Conservation (phyloP, 2,888 invertebrate genomes). For the Orthosia gothica region DNA sequence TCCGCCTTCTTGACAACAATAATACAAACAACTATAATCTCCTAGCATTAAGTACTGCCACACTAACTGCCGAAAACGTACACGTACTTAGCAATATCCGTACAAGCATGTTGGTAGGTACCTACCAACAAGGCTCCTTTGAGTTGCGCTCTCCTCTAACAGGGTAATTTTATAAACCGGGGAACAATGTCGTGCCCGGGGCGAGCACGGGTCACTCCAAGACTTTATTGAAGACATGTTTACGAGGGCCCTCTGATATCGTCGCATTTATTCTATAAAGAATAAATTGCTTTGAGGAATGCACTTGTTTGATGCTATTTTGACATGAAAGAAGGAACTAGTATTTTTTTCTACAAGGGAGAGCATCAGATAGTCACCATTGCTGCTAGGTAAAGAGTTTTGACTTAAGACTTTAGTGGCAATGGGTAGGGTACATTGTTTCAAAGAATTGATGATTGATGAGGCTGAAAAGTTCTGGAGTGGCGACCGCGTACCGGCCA, state of each 20-base stretch:
- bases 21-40: neutral
- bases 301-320: conserved; percentile 45
- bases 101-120: conserved; percentile 61
- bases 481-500: no score
- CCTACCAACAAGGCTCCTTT: conserved; percentile 70
- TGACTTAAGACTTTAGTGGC: no score
- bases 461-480: no score
- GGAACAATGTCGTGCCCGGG: conserved; percentile 78
- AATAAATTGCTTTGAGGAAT: conserved; percentile 58
- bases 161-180: conserved; percentile 83
- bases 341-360: neutral
- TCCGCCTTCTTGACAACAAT: no score
- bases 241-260: conserved; percentile 76
- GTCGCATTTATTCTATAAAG: conserved; percentile 74
- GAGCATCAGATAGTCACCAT: neutral
- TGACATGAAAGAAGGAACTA: conserved; percentile 16
- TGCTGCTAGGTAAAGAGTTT: neutral
- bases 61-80: conserved; percentile 60
- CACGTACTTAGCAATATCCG: conserved; percentile 48
- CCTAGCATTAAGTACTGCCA: conserved; percentile 33
- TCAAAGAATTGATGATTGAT: no score
- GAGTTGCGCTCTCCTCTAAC: conserved; percentile 75
- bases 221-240: conserved; percentile 83
- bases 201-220: conserved; percentile 77
- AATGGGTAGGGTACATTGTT: no score